Base-by-base conservation (phyloP, 2,113 vertebrate species). In the Bombycilla garrulus region DNA sequence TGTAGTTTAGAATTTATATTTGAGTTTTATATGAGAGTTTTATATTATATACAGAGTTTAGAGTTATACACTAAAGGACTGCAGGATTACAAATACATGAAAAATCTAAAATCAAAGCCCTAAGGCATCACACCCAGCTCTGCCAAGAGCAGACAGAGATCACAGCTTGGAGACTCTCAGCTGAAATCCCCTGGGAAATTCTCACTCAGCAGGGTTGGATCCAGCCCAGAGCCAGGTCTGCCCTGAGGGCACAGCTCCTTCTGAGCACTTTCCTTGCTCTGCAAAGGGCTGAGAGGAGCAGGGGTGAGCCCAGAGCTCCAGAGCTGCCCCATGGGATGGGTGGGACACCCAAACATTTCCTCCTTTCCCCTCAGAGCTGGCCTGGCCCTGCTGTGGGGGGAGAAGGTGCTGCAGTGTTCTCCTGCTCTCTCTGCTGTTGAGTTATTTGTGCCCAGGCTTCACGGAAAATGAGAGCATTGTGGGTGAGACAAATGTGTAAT, bases 311-410 rank as follows among this genome's bases (percentile, higher is more conserved):
- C 38, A 5, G 17, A 18, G 45, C 21, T 48, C 56, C 53, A 64
- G 57, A 2, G 31, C 15, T 57, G 64, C n/a, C 47, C 38, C 38
- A 0, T 18, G 53, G 48, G 26, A 23, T 10, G 28, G 57, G 8
- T 6, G 21, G 13, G 7, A 5, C 15, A 10, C 33, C 9, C 4
- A 11, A 12, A 3, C 7, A 1, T 19, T 11, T 18, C 72, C 60
- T 24, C 15, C 19, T 25, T 25, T 26, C 36, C 10, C 17, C 66
- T 29, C 4, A 5, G 24, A 48, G 40, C 44, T 26, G 5, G 2
- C 12, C 3, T 3, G 29, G 12, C 50, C 61, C 13, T 44, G 40
- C 1, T 6, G 19, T 5, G 42, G 5, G 48, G 18, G 64, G 38
- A 35, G 38, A 36, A 35, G 0, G 9, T 44, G 38, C 60, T 47